Percentiles rank a stretch among this genome's conserved stretches.
Evolutionary conservation across 92 coral and sea anemone species (phyloP).

Genomic region (Phymanthus crucifer): DNA sequence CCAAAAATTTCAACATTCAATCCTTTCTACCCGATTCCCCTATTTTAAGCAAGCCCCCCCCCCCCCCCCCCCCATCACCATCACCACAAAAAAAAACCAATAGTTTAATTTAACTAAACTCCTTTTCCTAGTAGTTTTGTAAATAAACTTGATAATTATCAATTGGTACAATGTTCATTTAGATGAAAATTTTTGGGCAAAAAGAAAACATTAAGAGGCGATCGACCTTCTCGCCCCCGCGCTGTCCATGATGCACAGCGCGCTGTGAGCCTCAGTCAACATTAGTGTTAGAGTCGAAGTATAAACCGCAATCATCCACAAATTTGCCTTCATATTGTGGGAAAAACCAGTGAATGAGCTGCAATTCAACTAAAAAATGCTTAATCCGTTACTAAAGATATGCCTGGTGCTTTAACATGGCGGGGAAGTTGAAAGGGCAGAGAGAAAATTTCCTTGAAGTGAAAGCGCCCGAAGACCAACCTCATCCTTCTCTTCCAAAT

Average conservation of each 20-base stretch:
- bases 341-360: constrained; percentile 26
- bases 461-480: constrained; percentile 24
- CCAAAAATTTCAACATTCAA: not conserved
- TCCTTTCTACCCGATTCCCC: not conserved
- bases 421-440: constrained; percentile 16
- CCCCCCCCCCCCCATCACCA: too few species aligned
- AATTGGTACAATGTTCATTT: not conserved
- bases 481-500: constrained; percentile 27
- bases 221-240: constrained; percentile 34
- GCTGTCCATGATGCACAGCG: constrained; percentile 35
- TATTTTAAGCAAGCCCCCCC: not conserved
- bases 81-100: not conserved
- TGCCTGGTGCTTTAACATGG: constrained; percentile 32
- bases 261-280: constrained; percentile 25
- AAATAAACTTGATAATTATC: not conserved
- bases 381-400: constrained; percentile 21
- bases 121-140: not conserved
- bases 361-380: constrained; percentile 2
- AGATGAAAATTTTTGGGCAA: not conserved
- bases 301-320: constrained; percentile 24
- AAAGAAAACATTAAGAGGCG: not conserved
- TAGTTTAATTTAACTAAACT: not conserved
- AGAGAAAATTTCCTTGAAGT: constrained; percentile 35
- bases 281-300: constrained; percentile 22
- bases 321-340: constrained; percentile 27